Conservation (phyloP, 1,140 invertebrate species). For the Diorhabda carinulata region DNA sequence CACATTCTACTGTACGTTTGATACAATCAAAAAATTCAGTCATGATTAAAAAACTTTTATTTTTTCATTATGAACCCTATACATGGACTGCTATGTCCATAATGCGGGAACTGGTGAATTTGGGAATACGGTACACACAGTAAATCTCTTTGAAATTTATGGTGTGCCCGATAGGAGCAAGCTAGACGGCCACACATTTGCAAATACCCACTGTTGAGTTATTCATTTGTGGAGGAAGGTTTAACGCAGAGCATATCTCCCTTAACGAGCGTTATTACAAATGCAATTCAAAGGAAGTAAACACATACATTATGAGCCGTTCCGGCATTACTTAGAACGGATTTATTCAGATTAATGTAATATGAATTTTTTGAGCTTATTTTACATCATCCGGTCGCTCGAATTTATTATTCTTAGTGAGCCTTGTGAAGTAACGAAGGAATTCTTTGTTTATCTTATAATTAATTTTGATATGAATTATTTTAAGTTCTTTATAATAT, state of each 20-base stretch:
- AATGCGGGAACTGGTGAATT: neutral
- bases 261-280: neutral
- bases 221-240: slow-evolving; percentile 2
- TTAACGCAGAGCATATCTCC: neutral
- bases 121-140: neutral
- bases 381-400: neutral
- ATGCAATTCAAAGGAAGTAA: slow-evolving; percentile 1
- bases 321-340: neutral
- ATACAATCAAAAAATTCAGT: no score
- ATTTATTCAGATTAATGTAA: neutral
- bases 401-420: neutral
- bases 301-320: slow-evolving; percentile 2
- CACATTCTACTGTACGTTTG: no score
- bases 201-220: neutral
- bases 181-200: slow-evolving; percentile 1
- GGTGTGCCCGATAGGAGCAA: neutral
- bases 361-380: neutral
- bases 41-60: no score
- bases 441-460: no score
- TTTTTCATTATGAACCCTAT: no score
- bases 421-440: no score
- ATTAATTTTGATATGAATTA: no score
- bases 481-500: no score
- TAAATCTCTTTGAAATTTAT: slow-evolving; percentile 1
- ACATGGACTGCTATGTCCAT: neutral